Base-by-base conservation (phyloP, 2,113 vertebrate species). In the Sitta europaea region DNA sequence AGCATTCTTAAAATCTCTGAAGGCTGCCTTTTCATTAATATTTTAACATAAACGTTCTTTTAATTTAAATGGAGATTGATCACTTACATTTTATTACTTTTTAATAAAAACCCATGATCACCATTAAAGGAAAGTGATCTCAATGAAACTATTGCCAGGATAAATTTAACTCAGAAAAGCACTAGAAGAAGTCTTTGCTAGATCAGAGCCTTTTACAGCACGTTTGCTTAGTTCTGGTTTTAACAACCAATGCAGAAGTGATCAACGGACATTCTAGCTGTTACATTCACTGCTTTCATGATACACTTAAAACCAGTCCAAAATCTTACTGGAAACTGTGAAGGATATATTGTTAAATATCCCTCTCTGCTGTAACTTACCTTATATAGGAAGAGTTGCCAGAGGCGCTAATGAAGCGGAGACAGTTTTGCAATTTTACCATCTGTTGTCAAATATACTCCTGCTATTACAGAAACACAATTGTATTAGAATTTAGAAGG, bases 11-110 rank as follows among this genome's bases (percentile, higher is more conserved):
- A 91, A 86, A 78, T 66, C 73, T 92, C 74, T 31, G 62, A 54
- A 88, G 85, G 38, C 74, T 90, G 54, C 67, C 48, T 95, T 94
- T 94, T 88, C 92, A 94, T 96, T 85, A 81, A 63, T 96, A 88
- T 78, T 95, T 94, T 90, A 97, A 86, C 68, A 54, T 87, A 94
- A 92, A 33, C n/a, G 67, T 89, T 78, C 11, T 95, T 80, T 88
- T 86, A 43, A 90, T 90, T 96, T 86, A 84, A 93, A 86, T 85
- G 70, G 74, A 54, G 88, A 89, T 72, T 75, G 61, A 86, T 94
- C 31, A 54, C 65, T 77, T 73, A 33, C 12, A 16, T 78, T 95
- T 92, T 93, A 93, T 88, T 88, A 76, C 94, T 88, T 97, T 82
- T 93, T 88, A 88, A 75, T 95, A 80, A 81, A 86, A 83, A n/a